Evolutionary conservation across 1,140 invertebrate species (phyloP), one percentile per base, ranked within the genome.

Genomic region (Drosophila orosa): DNA sequence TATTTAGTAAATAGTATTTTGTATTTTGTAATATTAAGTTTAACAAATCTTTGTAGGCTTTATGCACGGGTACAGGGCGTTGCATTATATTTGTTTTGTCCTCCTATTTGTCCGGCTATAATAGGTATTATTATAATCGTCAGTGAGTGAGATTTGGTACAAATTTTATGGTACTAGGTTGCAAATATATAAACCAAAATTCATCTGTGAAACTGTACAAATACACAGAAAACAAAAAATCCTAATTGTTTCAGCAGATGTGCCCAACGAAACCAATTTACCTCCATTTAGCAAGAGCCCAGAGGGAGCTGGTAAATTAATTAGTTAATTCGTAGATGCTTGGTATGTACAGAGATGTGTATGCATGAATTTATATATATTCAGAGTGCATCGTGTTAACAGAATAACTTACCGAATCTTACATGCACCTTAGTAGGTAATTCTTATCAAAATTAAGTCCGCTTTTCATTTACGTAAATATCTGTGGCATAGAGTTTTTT

Each of bases 41-140:
- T 69, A 78, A 86, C 83, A 79, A 83, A 77, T 80, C 35, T 85
- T 82, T 82, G 60, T 87, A 89, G 76, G 84, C 79, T 52, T 78
- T 87, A 86, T 86, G 83, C 83, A 86, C 83, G 83, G 83, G 83
- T 86, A 87, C 83, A 86, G 83, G 83, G 83, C 83, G 83, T 86
- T 87, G 83, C 83, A 86, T 87, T 71, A 74, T 72, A 29, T 59
- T 80, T 55, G 39, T 55, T 42, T 37, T 73, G 42, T 45, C 60
- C 42, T 44, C 13, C 5, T 17, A 24, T 45, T 58, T 50, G n/a
- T 27, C 19, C 63, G 63, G 63, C 44, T 62, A 48, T 55, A 61
- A 62, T 40, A 59, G 17, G 31, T 57, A 17, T 57, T 67, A 55
- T 52, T 54, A 35, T 54, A 44, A 55, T 63, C 61, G 35, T 65